These are phyloP conservation scores for Dendrocopos noguchii DNA, from an alignment of 2,113 vertebrate genomes.

Conservation along the genomic window DNA sequence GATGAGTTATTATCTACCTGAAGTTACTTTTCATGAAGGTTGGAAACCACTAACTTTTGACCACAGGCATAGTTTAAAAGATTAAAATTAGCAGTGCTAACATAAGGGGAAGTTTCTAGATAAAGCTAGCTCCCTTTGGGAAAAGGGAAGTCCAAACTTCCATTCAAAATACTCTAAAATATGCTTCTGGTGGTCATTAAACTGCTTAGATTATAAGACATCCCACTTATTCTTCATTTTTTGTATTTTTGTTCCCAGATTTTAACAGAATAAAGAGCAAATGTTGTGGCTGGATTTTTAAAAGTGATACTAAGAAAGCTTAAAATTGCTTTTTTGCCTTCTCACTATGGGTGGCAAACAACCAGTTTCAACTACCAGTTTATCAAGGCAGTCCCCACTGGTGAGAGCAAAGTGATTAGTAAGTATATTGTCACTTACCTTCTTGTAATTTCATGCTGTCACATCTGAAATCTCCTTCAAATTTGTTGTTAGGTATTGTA, in stretches of 20 bases:
- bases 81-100: neutral
- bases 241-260: neutral
- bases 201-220: neutral
- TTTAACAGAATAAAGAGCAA: neutral
- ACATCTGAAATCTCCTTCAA: neutral
- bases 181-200: neutral
- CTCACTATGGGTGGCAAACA: neutral
- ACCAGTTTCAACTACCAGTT: neutral
- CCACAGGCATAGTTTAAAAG: neutral
- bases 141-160: neutral
- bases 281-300: neutral
- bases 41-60: neutral
- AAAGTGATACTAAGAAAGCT: neutral
- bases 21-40: neutral
- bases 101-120: neutral
- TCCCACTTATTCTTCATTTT: neutral
- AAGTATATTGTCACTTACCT: neutral
- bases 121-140: neutral
- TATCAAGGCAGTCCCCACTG: neutral
- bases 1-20: neutral
- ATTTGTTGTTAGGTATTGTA: neutral
- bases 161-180: neutral
- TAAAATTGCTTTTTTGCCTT: neutral
- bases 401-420: neutral
- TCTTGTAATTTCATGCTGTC: neutral